These are phyloP conservation scores for Synanceia verrucosa DNA, from an alignment of 2,797 vertebrate species.

Conservation along the genomic window DNA sequence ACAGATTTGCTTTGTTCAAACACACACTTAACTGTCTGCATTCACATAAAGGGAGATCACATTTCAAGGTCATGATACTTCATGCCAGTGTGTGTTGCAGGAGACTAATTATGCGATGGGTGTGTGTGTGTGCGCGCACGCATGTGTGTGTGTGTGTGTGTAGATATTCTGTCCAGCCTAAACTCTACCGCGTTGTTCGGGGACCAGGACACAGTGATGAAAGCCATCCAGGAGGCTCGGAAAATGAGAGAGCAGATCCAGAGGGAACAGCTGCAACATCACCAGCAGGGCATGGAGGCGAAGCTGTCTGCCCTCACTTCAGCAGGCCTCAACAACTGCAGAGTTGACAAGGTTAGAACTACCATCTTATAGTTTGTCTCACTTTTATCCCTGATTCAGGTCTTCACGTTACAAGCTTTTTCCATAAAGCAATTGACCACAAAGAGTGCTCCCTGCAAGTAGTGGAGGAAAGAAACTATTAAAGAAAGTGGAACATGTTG, in stretches of 20 bases:
- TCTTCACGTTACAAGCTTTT: conserved; percentile 27
- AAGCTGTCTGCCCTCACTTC: conserved; percentile 92
- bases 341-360: conserved; percentile 89
- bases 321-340: conserved; percentile 93
- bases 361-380: conserved; percentile 1
- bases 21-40: background rate
- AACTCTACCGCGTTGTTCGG: conserved; percentile 98
- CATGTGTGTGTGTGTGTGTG: conserved; percentile 11
- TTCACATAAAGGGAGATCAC: background rate
- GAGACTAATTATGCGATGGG: background rate
- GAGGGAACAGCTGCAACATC: conserved; percentile 92
- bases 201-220: conserved; percentile 99
- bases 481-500: conserved; percentile 68
- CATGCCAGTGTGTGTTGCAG: background rate
- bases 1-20: conserved; percentile 18
- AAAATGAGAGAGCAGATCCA: conserved; percentile 99
- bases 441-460: conserved; percentile 33
- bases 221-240: conserved; percentile 98
- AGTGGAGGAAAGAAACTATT: conserved; percentile 58
- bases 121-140: too few species aligned
- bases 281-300: conserved; percentile 92
- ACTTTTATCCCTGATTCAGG: conserved; percentile 19
- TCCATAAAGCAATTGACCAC: conserved; percentile 36
- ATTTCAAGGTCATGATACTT: background rate
- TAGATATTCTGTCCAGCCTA: conserved; percentile 99